These are phyloP conservation scores for Caenorhabditis sp. DNA, from an alignment of 2,888 invertebrate species.

Conservation along the genomic window DNA sequence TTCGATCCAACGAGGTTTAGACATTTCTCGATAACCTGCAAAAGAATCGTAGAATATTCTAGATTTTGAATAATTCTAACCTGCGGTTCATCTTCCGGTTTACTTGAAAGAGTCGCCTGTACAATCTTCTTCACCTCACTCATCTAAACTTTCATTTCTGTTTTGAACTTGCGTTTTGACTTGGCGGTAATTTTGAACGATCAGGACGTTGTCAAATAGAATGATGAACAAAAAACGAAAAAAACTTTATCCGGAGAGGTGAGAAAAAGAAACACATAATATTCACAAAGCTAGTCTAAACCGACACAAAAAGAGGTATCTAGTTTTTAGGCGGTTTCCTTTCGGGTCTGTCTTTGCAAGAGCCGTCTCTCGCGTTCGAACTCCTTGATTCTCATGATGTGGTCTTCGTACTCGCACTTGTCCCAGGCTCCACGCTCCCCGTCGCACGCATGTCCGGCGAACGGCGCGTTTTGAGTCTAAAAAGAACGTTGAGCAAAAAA, in stretches of 20 bases:
- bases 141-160: neutral
- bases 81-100: slow-evolving; percentile 35
- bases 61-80: neutral
- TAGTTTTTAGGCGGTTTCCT: slow-evolving; percentile 58
- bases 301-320: slow-evolving; percentile 4
- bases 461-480: slow-evolving; percentile 73
- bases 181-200: neutral
- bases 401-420: slow-evolving; percentile 77
- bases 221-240: neutral
- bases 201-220: neutral
- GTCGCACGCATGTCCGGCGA: slow-evolving; percentile 75
- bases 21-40: slow-evolving; percentile 53
- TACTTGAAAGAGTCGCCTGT: slow-evolving; percentile 16
- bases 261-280: neutral
- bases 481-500: slow-evolving; percentile 6
- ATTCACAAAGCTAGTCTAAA: slow-evolving; percentile 32
- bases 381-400: slow-evolving; percentile 77
- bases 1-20: slow-evolving; percentile 45
- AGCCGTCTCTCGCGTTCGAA: slow-evolving; percentile 78
- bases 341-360: slow-evolving; percentile 73
- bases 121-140: slow-evolving; percentile 29
- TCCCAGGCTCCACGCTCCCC: slow-evolving; percentile 72
- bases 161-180: neutral
- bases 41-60: neutral
- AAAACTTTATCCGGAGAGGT: neutral